phyloP scores from a whole-genome alignment of 2,888 invertebrate species.

The Drosophila ochracea region DNA sequence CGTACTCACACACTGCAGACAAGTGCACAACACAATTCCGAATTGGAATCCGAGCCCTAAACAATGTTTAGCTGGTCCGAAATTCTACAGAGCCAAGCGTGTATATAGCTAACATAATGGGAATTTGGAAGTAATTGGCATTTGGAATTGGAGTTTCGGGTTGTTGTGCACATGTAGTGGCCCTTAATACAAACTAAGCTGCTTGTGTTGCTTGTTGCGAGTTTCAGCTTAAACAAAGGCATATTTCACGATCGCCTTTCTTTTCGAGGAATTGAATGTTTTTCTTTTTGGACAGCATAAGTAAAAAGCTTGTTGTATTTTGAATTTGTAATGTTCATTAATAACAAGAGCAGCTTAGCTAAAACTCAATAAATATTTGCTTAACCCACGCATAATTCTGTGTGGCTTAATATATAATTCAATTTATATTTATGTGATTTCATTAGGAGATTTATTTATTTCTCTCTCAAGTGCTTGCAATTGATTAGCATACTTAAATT shows the following conservation, averaged over 20 bases:
- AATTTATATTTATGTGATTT: conserved; percentile 51
- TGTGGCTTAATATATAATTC: conserved; percentile 33
- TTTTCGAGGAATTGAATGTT: not conserved
- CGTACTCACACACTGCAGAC: not conserved
- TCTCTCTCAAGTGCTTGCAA: conserved; percentile 58
- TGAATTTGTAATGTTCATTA: not conserved
- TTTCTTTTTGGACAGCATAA: not conserved
- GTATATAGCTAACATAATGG: conserved; percentile 60
- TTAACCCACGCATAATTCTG: conserved; percentile 4
- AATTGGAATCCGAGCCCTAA: conserved; percentile 7
- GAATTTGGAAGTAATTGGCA: conserved; percentile 73
- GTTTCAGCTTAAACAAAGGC: not conserved
- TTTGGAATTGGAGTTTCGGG: conserved; percentile 24
- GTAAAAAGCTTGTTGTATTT: not conserved
- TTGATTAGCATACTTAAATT: conserved; percentile 66
- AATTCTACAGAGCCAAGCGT: conserved; percentile 18
- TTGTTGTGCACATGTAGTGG: conserved; percentile 11
- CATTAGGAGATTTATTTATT: conserved; percentile 58
- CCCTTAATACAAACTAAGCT: not conserved
- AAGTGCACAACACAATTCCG: conserved; percentile 2
- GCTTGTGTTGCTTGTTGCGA: conserved; percentile 1
- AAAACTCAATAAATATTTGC: conserved; percentile 29
- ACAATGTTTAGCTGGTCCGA: conserved; percentile 9
- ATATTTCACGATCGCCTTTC: not conserved
- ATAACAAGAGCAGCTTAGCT: not conserved